A percentile compares a stretch with the other conserved stretches of the same genome.
phyloP scores from a whole-genome alignment of 2,113 vertebrate genomes.

The Prolemur simus region DNA sequence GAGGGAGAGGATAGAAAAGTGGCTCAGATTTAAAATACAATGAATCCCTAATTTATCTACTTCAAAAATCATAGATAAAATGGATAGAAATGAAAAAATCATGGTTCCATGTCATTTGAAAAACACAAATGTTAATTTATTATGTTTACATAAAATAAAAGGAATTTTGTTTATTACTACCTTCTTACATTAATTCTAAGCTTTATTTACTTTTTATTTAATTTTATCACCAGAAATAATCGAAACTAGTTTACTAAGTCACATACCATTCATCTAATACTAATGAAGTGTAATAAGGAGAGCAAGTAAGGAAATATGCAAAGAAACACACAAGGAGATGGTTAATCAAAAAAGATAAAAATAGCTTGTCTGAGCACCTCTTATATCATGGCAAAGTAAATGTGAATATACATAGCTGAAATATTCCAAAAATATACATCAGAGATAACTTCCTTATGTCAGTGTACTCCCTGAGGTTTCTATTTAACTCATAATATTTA shows the following conservation, averaged over 20 bases:
- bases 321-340: neutral
- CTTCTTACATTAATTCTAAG: neutral
- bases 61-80: neutral
- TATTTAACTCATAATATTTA: neutral
- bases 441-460: neutral
- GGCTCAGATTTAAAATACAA: neutral
- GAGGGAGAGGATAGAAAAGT: neutral
- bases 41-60: neutral
- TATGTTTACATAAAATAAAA: neutral
- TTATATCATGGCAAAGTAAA: neutral
- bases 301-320: neutral
- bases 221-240: constrained; percentile 14
- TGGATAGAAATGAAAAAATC: neutral
- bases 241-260: neutral
- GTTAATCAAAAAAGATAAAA: neutral
- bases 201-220: neutral
- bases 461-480: neutral
- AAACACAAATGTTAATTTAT: neutral
- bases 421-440: neutral
- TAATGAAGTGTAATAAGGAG: neutral
- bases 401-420: neutral
- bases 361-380: neutral
- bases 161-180: neutral
- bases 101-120: neutral
- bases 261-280: neutral